A percentile compares a stretch with the other conserved stretches of the same genome.
phyloP scores from a whole-genome alignment of 2,888 invertebrate species.

The Hemistola chrysoprasaria region DNA sequence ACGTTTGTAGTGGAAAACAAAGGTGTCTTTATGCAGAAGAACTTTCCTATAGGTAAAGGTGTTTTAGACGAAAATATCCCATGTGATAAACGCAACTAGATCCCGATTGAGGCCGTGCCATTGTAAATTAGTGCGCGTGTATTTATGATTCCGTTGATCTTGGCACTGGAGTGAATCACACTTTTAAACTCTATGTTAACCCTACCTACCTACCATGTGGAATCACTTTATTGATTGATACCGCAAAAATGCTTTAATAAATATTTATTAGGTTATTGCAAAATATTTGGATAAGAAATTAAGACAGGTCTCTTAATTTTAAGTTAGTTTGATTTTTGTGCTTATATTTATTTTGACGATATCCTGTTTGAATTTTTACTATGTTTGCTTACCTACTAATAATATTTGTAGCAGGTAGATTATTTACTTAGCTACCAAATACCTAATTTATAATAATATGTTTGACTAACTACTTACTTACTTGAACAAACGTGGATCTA shows the following conservation, averaged over 20 bases:
- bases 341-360: constrained; percentile 16
- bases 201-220: no score
- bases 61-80: constrained; percentile 47
- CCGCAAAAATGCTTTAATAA: no score
- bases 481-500: constrained; percentile 2
- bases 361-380: constrained; percentile 10
- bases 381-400: constrained; percentile 2
- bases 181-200: constrained; percentile 5
- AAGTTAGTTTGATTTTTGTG: constrained; percentile 3
- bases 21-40: constrained; percentile 15
- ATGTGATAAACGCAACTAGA: constrained; percentile 24
- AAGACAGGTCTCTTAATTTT: constrained; percentile 7
- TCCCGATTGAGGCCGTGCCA: constrained; percentile 29
- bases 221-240: no score
- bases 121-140: constrained; percentile 4
- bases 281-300: constrained; percentile 10
- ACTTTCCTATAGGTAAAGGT: constrained; percentile 9
- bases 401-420: no score
- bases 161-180: constrained; percentile 28
- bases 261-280: no score
- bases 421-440: no score
- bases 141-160: constrained; percentile 24
- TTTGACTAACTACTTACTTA: no score
- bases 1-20: constrained; percentile 51
- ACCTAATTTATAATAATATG: no score